Conservation (phyloP, 1,140 invertebrate genomes). For the Caerostris extrusa region DNA sequence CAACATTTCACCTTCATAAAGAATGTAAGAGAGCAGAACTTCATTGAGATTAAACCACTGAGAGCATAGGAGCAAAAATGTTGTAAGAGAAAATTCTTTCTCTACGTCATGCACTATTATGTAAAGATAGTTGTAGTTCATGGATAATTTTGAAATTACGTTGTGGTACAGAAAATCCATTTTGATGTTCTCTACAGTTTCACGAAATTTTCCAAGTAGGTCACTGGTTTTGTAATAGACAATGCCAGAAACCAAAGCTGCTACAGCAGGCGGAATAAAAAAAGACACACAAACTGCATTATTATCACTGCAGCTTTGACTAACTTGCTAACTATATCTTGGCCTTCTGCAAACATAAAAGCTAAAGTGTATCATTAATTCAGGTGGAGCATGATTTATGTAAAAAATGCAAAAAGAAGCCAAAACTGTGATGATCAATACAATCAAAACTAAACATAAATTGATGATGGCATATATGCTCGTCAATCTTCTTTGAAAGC, state of each 20-base stretch:
- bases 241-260: neutral
- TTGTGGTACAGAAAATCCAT: neutral
- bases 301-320: neutral
- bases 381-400: neutral
- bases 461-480: neutral
- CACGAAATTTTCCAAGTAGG: neutral
- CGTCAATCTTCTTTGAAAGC: neutral
- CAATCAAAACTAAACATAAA: neutral
- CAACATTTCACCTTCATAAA: neutral
- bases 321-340: neutral
- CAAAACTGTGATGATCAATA: neutral
- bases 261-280: neutral
- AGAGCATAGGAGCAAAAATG: neutral
- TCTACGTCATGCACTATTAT: neutral
- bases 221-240: neutral
- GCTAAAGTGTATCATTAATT: neutral
- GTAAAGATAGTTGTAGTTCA: neutral
- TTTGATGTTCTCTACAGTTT: neutral
- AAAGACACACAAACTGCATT: neutral
- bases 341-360: neutral
- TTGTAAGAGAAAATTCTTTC: neutral
- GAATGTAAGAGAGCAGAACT: neutral
- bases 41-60: neutral
- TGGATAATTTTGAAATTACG: neutral
- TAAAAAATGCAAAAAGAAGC: neutral